These are phyloP conservation scores for Sebastes nivosus DNA, from an alignment of 2,797 vertebrate species.

Conservation along the genomic window DNA sequence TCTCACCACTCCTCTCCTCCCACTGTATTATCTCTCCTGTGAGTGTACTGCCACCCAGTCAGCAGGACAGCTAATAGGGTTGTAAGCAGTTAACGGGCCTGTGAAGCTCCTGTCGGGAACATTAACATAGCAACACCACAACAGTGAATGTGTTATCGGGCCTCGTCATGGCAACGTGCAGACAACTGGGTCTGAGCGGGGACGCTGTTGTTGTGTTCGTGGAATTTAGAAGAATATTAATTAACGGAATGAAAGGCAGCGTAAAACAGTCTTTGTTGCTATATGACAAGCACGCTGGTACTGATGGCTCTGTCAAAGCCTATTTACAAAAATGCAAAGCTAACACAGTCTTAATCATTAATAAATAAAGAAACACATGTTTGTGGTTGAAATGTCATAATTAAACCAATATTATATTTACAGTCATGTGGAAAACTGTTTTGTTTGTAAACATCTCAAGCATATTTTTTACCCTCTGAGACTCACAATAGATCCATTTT, in stretches of 20 bases:
- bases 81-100: constrained; percentile 34
- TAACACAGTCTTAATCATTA: not conserved
- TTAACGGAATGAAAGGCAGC: constrained; percentile 36
- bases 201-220: constrained; percentile 21
- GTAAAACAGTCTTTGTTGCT: constrained; percentile 10
- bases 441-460: not conserved
- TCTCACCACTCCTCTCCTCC: constrained; percentile 16
- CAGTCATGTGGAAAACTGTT: not conserved
- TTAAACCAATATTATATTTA: not conserved
- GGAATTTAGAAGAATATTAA: constrained; percentile 44
- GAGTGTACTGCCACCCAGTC: constrained; percentile 18
- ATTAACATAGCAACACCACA: constrained; percentile 42
- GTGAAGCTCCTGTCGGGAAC: constrained; percentile 34
- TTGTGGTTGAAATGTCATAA: not conserved
- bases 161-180: constrained; percentile 41
- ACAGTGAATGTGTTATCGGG: constrained; percentile 35
- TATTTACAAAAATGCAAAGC: constrained; percentile 1
- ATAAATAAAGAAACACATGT: not conserved
- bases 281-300: not conserved
- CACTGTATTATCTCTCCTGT: constrained; percentile 15
- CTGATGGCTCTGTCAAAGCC: constrained; percentile 14
- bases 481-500: not conserved
- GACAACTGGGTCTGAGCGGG: constrained; percentile 7
- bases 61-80: constrained; percentile 33
- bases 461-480: not conserved